Conservation (phyloP, 2,797 vertebrate species). For the Aulostomus chinensis region DNA sequence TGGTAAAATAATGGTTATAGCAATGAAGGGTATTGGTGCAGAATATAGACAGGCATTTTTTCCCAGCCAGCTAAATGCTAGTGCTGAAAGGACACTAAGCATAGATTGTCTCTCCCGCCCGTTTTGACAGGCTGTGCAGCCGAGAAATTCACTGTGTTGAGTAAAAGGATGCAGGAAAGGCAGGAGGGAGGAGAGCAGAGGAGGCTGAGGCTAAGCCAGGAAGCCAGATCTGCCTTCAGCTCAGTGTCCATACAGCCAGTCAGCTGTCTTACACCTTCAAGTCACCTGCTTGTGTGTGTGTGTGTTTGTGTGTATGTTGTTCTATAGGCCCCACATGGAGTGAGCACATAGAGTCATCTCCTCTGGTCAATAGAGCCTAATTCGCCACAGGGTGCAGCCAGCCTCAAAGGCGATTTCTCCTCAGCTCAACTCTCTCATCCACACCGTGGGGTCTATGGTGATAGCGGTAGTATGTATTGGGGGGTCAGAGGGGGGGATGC, state of each 20-base stretch:
- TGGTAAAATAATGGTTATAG: constrained; percentile 35
- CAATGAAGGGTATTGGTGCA: constrained; percentile 52
- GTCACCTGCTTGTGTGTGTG: constrained; percentile 36
- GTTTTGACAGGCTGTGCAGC: constrained; percentile 48
- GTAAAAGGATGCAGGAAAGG: constrained; percentile 60
- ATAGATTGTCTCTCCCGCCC: constrained; percentile 65
- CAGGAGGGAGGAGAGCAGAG: constrained; percentile 18
- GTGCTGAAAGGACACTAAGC: constrained; percentile 64
- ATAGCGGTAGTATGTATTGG: constrained; percentile 13
- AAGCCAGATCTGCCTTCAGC: constrained; percentile 55
- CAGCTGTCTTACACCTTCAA: constrained; percentile 51
- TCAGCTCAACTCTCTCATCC: constrained; percentile 69
- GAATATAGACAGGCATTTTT: constrained; percentile 50
- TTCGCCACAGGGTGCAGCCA: constrained; percentile 73
- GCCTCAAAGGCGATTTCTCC: constrained; percentile 69
- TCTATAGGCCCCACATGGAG: constrained; percentile 45
- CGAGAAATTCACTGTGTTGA: constrained; percentile 55
- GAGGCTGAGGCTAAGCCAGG: constrained; percentile 50
- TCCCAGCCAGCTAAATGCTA: constrained; percentile 57
- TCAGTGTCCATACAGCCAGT: constrained; percentile 67
- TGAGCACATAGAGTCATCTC: constrained; percentile 52
- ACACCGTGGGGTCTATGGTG: constrained; percentile 53
- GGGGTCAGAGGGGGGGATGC: constrained; percentile 19
- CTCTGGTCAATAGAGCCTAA: constrained; percentile 78
- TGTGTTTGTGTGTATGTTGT: constrained; percentile 18